These are phyloP conservation scores for Hephaestus fuliginosus DNA, from an alignment of 2,797 vertebrate species.

Conservation along the genomic window DNA sequence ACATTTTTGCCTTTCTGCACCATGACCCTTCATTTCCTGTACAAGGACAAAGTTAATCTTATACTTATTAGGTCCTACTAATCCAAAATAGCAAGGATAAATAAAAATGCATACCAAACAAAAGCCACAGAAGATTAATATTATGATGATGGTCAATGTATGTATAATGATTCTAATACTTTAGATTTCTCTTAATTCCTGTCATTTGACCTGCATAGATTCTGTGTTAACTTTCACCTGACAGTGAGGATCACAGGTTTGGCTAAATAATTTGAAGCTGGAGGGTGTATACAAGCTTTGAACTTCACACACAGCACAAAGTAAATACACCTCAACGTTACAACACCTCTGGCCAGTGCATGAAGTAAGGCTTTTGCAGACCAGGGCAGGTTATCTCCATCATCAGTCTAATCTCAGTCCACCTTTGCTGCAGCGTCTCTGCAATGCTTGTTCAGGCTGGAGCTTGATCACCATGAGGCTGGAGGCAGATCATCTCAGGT, in stretches of 20 bases:
- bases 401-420: slow-evolving; percentile 44
- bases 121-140: too few relatives aligned
- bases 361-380: slow-evolving; percentile 14
- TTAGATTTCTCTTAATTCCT: not conserved
- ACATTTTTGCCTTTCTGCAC: too few relatives aligned
- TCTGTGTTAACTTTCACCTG: not conserved
- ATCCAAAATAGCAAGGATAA: too few relatives aligned
- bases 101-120: too few relatives aligned
- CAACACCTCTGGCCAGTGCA: slow-evolving; percentile 27
- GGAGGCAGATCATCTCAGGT: slow-evolving; percentile 50
- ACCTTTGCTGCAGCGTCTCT: slow-evolving; percentile 23
- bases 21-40: too few relatives aligned
- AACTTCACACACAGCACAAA: slow-evolving; percentile 46
- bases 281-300: slow-evolving; percentile 41
- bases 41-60: too few relatives aligned
- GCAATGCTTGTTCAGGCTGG: slow-evolving; percentile 56
- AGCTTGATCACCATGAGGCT: slow-evolving; percentile 52
- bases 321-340: slow-evolving; percentile 32
- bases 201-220: not conserved
- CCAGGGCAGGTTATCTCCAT: slow-evolving; percentile 60
- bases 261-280: slow-evolving; percentile 17
- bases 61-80: too few relatives aligned
- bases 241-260: slow-evolving; percentile 21
- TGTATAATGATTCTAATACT: not conserved
- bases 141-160: not conserved